Base-by-base conservation (phyloP, 1,140 invertebrate species). In the Acromyrmex echinatior region DNA sequence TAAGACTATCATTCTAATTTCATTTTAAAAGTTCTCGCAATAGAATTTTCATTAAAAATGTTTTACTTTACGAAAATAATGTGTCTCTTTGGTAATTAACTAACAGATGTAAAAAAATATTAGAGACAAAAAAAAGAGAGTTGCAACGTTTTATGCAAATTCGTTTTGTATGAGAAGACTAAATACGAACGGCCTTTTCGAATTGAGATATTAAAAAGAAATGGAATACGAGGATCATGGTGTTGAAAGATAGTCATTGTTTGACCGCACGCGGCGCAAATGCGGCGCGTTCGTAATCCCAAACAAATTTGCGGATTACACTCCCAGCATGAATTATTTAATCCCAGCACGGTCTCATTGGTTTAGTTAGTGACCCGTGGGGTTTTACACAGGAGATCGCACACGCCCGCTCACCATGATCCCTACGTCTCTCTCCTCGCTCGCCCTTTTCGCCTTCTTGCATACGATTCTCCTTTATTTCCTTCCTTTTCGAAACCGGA, bases 221-320 rank as follows among this genome's bases (percentile, higher is more conserved):
- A 87, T 85, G 77, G 84, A 86, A 91, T 86, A 92, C 63, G 79
- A 58, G 79, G 88, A 68, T 65, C 86, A 66, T 77, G 39, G 31
- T 78, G 89, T 76, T 90, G 92, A 93, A 93, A 91, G 93, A 93
- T 93, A 93, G 92, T 91, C 92, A 93, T 93, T 94, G 93, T 93
- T 93, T 93, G 93, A 93, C 93, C 93, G 93, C 93, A 94, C 92
- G 93, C 91, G 88, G 93, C 74, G 93, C 92, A 90, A 91, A 90
- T 86, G 89, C 92, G 74, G 89, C 86, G 89, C 88, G 88, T 91
- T 91, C 91, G 93, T 93, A 94, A 94, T 94, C 93, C 93, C 92
- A 93, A 93, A 94, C 94, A 93, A 94, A 94, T 94, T 94, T 94
- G 93, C 94, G 93, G 93, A 94, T 95, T 94, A 94, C 92, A 92